Evolutionary conservation across 2,888 invertebrate genomes (phyloP).

Genomic region (Tinea pellionella): DNA sequence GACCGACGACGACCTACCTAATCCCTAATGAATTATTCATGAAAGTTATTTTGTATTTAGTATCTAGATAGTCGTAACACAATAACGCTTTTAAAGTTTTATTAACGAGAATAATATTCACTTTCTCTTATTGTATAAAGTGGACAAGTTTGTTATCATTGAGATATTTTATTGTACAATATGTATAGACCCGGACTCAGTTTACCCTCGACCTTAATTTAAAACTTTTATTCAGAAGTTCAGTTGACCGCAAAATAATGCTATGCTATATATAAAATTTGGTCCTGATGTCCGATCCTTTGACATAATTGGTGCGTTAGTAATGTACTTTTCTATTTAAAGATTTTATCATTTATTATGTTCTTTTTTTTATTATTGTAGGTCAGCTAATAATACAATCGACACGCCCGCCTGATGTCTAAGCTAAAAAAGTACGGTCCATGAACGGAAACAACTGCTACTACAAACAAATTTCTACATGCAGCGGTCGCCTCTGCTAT

Average conservation of each 20-base stretch:
- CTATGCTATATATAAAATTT: too few species aligned
- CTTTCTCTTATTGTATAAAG: not conserved
- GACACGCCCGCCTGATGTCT: too few species aligned
- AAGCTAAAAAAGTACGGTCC: too few species aligned
- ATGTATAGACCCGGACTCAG: not conserved
- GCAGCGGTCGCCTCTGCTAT: too few species aligned
- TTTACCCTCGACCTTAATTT: not conserved
- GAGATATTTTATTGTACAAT: not conserved
- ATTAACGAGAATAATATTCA: not conserved
- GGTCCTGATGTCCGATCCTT: not conserved
- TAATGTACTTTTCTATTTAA: too few species aligned
- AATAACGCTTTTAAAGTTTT: not conserved
- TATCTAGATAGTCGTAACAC: not conserved
- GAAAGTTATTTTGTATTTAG: conserved; percentile 12
- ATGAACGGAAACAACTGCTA: too few species aligned
- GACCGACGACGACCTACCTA: conserved; percentile 21
- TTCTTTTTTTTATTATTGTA: too few species aligned
- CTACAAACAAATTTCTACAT: too few species aligned
- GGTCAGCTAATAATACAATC: too few species aligned
- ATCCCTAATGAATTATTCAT: conserved; percentile 34
- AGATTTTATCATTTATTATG: too few species aligned
- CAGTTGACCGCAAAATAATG: too few species aligned
- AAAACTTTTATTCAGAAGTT: not conserved
- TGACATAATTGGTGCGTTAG: too few species aligned
- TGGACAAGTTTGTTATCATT: not conserved